Percentiles rank a stretch among this genome's conserved stretches.
Evolutionary conservation across 2,113 vertebrate species (phyloP).

Genomic region (Brachyistius frenatus): DNA sequence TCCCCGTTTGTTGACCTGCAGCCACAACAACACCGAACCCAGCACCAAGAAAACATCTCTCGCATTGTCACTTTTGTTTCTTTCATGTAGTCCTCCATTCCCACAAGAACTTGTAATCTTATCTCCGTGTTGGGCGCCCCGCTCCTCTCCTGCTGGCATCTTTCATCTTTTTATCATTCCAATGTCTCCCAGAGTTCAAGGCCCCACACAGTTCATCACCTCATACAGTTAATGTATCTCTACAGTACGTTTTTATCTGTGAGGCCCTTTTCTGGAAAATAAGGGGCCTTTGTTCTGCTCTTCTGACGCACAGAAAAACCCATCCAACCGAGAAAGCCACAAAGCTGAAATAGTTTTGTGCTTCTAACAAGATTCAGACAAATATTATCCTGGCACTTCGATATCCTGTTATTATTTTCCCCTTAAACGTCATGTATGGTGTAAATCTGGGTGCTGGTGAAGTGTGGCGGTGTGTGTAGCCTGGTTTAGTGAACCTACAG

Average conservation of each 20-base stretch:
- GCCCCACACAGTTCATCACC: conserved; percentile 47
- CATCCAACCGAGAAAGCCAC: background rate
- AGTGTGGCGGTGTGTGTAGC: background rate
- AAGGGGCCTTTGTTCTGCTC: conserved; percentile 11
- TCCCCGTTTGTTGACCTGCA: background rate
- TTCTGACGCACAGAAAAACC: conserved; percentile 7
- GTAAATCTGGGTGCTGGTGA: conserved; percentile 21
- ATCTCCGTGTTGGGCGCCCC: conserved; percentile 40
- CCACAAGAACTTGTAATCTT: conserved; percentile 57
- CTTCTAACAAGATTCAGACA: conserved; percentile 22
- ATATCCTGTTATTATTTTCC: conserved; percentile 46
- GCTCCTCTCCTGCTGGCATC: conserved; percentile 21
- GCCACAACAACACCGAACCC: background rate
- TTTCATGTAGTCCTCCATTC: conserved; percentile 49
- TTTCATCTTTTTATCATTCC: conserved; percentile 46
- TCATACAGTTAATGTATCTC: conserved; percentile 47
- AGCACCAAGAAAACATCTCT: conserved; percentile 19
- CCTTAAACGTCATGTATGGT: conserved; percentile 45
- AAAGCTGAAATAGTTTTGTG: conserved; percentile 26
- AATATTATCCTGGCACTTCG: conserved; percentile 40
- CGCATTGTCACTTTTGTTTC: conserved; percentile 33
- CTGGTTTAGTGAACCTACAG: conserved; percentile 30
- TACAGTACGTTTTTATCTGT: conserved; percentile 22
- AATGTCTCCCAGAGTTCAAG: conserved; percentile 50
- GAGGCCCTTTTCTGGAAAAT: conserved; percentile 32